Evolutionary conservation across 2,888 invertebrate genomes (phyloP), one percentile per base, ranked within the genome.

Genomic region (Coecobrya sp.): DNA sequence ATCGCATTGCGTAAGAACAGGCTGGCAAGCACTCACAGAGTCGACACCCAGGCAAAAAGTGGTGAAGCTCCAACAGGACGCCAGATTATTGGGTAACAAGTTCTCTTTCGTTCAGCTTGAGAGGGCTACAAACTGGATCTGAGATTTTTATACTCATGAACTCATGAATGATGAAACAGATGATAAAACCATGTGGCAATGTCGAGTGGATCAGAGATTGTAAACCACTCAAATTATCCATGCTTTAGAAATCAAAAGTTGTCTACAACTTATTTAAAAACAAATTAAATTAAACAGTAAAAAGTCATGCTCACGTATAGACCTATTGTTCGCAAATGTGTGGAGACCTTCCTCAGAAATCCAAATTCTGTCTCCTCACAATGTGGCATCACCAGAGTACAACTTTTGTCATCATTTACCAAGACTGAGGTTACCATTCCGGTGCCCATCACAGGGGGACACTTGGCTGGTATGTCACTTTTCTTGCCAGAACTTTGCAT

Each of bases 361-460:
- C 16, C 10, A 2, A 49, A 7, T 0, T 5, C 16, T 27, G 22
- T 42, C 0, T 45, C 13, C 19, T 22, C 16, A 7, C 27, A 76
- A 55, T 52, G 49, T 1, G 27, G 16, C n/a, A n/a, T 10, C 1
- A 55, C 0, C n/a, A 70, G 19, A 36, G 36, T n/a, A 36, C 36
- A 70, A 68, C 19, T 7, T 36, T 59, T 84, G 10, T 73, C 85
- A 49, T 85, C 90, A 13, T 90, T n/a, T 27, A 68, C 86, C 0
- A 86, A 81, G 27, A 86, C 68, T 5, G 91, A 91, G 19, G 82
- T 91, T 0, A 70, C 45, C 30, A 91, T 93, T 55, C 93, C 87
- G 13, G 73, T 93, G 1, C 85, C 93, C 7, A 88, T 92, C 7
- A 84, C 85, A n/a, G 79, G 85, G 16, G 93, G 93, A n/a, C 91